Conservation (phyloP, 2,797 vertebrate species). For the Anniella stebbinsi region DNA sequence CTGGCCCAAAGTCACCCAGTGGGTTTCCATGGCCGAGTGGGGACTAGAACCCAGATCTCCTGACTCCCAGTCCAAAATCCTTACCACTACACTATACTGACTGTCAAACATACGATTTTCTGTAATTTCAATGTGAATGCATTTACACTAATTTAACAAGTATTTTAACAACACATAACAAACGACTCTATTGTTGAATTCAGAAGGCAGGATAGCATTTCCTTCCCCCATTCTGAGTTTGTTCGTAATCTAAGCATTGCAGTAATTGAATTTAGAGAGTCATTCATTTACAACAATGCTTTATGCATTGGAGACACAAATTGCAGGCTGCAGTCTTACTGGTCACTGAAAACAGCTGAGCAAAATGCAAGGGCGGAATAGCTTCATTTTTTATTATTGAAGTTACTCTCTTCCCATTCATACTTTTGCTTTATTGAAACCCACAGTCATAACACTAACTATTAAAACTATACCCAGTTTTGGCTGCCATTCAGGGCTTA, state of each 20-base stretch:
- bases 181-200: background rate
- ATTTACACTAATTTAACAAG: background rate
- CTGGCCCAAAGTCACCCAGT: too few species aligned
- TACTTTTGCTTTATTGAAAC: background rate
- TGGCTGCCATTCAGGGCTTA: background rate
- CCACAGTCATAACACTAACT: background rate
- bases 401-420: background rate
- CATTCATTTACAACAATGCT: background rate
- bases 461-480: background rate
- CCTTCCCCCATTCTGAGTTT: background rate
- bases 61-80: too few species aligned
- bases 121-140: background rate
- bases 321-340: background rate
- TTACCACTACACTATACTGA: too few species aligned
- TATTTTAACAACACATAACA: background rate
- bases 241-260: background rate
- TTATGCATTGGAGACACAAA: background rate
- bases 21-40: too few species aligned
- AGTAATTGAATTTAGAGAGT: background rate
- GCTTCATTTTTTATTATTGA: background rate
- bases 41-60: too few species aligned
- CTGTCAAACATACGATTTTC: background rate
- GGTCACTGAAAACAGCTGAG: background rate
- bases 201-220: background rate
- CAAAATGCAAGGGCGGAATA: background rate